These are phyloP conservation scores for Griposia aprilina DNA, from an alignment of 2,888 invertebrate species.

Conservation along the genomic window DNA sequence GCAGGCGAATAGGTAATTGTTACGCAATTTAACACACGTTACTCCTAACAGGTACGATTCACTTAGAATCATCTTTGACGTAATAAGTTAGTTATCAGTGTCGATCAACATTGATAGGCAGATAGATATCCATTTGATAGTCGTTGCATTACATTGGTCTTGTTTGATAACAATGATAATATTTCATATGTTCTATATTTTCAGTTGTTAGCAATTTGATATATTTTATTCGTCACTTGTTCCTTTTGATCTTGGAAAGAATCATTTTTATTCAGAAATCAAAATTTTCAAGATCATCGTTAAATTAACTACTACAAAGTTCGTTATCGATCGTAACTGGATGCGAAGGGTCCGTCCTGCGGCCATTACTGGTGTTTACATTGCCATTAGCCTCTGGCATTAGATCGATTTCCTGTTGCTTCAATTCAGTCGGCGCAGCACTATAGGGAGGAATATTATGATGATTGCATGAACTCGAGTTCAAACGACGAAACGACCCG, in stretches of 20 bases:
- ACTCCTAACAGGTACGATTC: constrained; percentile 61
- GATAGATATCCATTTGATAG: constrained; percentile 33
- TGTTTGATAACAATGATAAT: constrained; percentile 31
- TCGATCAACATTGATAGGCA: constrained; percentile 33
- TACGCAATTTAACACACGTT: constrained; percentile 74
- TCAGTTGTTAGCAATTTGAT: neutral
- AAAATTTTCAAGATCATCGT: constrained; percentile 16
- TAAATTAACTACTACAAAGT: constrained; percentile 29
- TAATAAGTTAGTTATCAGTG: constrained; percentile 49
- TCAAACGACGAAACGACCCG: constrained; percentile 46
- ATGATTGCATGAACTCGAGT: constrained; percentile 59
- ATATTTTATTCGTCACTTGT: neutral
- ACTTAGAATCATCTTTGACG: constrained; percentile 30
- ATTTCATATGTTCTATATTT: constrained; percentile 1
- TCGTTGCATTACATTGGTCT: constrained; percentile 29
- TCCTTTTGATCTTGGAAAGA: neutral
- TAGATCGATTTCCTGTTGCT: constrained; percentile 77
- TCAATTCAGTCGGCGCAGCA: constrained; percentile 54
- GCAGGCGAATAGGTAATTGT: constrained; percentile 76
- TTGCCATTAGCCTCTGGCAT: constrained; percentile 75
- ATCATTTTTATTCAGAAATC: constrained; percentile 6
- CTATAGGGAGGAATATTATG: constrained; percentile 40
- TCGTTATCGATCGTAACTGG: constrained; percentile 55
- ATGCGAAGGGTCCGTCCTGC: constrained; percentile 59
- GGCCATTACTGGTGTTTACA: constrained; percentile 73